Conservation (phyloP, 2,888 invertebrate species). For the Cantharis rufa region DNA sequence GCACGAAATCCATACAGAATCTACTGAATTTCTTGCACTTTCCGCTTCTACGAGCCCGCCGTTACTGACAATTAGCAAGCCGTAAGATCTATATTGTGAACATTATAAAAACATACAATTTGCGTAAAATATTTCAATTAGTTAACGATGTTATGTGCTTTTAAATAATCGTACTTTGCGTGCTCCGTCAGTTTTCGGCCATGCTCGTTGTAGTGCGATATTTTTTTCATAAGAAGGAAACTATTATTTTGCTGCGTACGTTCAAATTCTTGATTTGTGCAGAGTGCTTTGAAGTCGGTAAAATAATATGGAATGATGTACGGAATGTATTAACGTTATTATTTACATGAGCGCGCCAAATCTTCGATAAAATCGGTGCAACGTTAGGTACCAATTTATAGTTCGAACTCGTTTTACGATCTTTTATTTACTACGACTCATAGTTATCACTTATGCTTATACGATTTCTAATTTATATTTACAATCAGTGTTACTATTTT, state of each 20-base stretch:
- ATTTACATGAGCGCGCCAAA: constrained; percentile 42
- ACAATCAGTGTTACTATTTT: constrained; percentile 47
- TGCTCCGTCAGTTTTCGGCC: constrained; percentile 41
- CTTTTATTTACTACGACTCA: constrained; percentile 33
- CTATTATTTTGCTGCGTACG: constrained; percentile 47
- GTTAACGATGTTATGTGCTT: constrained; percentile 15
- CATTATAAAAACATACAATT: constrained; percentile 31
- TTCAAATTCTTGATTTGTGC: constrained; percentile 53
- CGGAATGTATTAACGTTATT: constrained; percentile 43
- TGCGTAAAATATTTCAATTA: constrained; percentile 11
- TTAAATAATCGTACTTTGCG: constrained; percentile 16
- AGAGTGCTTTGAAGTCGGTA: constrained; percentile 51
- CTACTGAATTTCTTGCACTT: constrained; percentile 38
- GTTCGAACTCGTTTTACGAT: constrained; percentile 35
- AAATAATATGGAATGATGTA: constrained; percentile 46
- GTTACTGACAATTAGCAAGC: constrained; percentile 52
- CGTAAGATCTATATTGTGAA: constrained; percentile 39
- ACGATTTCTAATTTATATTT: constrained; percentile 48
- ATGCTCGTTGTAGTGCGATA: constrained; percentile 38
- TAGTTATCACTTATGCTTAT: constrained; percentile 41
- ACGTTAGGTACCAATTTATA: constrained; percentile 26
- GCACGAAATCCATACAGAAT: constrained; percentile 33
- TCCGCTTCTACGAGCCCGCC: constrained; percentile 52
- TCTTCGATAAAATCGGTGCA: constrained; percentile 18
- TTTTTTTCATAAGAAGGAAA: constrained; percentile 50